A percentile compares a stretch with the other conserved stretches of the same genome.
phyloP scores from a whole-genome alignment of 2,113 vertebrate genomes.

The Eulemur rufifrons region DNA sequence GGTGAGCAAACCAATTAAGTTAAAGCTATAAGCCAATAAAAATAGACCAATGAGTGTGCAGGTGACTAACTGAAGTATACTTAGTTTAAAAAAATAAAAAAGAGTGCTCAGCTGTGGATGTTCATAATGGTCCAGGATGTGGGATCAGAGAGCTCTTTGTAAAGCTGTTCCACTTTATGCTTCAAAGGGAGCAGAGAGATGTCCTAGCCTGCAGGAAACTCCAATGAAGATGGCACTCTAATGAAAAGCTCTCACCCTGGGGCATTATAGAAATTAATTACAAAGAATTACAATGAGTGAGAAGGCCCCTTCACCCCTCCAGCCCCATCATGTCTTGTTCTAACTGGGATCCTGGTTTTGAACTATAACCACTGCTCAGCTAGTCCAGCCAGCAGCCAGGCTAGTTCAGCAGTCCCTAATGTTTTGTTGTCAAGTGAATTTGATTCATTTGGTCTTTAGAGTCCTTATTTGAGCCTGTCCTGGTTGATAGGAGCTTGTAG shows the following conservation, averaged over 20 bases:
- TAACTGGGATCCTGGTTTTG: not conserved
- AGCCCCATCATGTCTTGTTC: not conserved
- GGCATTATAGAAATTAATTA: not conserved
- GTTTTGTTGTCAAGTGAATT: not conserved
- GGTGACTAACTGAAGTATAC: constrained; percentile 54
- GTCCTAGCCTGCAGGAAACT: not conserved
- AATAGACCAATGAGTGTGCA: constrained; percentile 25
- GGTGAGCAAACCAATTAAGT: constrained; percentile 5
- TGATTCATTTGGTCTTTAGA: not conserved
- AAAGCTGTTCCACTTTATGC: not conserved
- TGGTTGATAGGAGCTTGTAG: not conserved
- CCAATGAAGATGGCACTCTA: not conserved
- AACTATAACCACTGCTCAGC: not conserved
- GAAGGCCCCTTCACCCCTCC: not conserved
- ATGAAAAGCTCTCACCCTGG: not conserved
- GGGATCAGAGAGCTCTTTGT: not conserved
- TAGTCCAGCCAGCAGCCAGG: not conserved
- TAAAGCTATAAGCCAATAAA: constrained; percentile 35
- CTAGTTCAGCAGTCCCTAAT: not conserved
- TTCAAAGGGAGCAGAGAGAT: not conserved
- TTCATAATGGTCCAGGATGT: not conserved
- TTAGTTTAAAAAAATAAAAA: not conserved
- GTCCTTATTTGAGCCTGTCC: not conserved
- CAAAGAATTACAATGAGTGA: not conserved
- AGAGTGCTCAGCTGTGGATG: not conserved